Conservation (phyloP, 2,888 invertebrate genomes). For the Rhaphigaster nebulosa region DNA sequence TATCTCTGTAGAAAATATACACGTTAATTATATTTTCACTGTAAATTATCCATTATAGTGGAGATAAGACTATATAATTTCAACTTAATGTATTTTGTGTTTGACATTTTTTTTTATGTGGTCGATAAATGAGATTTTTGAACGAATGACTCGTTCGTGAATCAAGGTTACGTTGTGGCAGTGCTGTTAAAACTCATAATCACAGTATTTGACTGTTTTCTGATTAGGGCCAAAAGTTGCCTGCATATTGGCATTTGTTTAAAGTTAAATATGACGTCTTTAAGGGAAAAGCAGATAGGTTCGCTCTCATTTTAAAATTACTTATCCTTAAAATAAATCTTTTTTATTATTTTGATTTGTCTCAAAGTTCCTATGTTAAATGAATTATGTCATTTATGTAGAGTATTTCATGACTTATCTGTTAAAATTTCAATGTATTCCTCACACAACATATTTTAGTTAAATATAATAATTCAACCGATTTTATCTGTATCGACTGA, state of each 20-base stretch:
- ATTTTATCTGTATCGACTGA: not conserved
- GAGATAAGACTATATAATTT: no score
- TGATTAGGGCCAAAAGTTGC: not conserved
- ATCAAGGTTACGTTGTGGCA: conserved; percentile 20
- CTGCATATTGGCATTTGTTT: not conserved
- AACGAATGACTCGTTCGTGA: not conserved
- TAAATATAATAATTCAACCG: not conserved
- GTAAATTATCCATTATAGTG: no score
- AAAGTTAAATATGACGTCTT: conserved; percentile 61
- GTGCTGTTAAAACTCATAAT: not conserved
- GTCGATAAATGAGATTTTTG: not conserved
- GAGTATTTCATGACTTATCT: not conserved
- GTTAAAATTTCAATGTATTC: not conserved
- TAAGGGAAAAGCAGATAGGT: conserved; percentile 64
- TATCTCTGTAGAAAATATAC: no score
- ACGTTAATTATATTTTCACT: no score
- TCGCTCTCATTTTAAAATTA: conserved; percentile 20
- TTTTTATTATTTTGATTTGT: not conserved
- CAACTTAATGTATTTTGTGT: no score
- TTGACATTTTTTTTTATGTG: no score
- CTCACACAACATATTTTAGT: not conserved
- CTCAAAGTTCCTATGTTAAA: not conserved
- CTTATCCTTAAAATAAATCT: not conserved
- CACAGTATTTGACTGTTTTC: not conserved
- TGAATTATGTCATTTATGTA: not conserved